Percentiles rank a stretch among this genome's conserved stretches.
Evolutionary conservation across 1,140 invertebrate species (phyloP).

Genomic region (Holcopasites calliopsidis): DNA sequence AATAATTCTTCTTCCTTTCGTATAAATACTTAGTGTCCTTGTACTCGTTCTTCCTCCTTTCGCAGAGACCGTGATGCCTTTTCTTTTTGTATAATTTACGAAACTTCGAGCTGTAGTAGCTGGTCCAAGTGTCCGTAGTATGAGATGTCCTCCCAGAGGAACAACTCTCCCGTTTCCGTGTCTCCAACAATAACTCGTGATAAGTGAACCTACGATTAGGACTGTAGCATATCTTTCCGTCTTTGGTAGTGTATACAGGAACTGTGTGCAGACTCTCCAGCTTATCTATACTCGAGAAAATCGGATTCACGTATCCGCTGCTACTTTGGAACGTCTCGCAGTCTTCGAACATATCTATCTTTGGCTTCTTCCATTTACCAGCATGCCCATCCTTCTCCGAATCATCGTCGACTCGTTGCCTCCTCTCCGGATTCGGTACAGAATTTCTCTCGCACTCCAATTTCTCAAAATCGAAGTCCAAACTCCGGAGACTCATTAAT

Average conservation of each 20-base stretch:
- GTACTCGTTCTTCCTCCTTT: constrained; percentile 15
- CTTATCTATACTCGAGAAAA: constrained; percentile 66
- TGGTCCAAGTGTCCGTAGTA: constrained; percentile 34
- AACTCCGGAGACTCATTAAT: neutral
- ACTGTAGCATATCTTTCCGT: constrained; percentile 78
- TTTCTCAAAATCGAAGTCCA: constrained; percentile 4
- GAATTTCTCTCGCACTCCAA: constrained; percentile 3
- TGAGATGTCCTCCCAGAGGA: constrained; percentile 26
- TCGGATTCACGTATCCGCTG: constrained; percentile 70
- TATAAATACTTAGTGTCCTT: constrained; percentile 21
- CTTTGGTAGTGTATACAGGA: constrained; percentile 77
- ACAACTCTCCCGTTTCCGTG: constrained; percentile 56
- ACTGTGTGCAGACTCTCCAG: constrained; percentile 72
- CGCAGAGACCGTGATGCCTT: neutral
- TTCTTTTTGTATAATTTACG: constrained; percentile 43
- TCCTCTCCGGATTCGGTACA: neutral
- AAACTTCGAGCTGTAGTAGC: constrained; percentile 50
- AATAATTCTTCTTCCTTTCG: constrained; percentile 11
- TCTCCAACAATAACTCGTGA: constrained; percentile 69
- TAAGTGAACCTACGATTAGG: constrained; percentile 76
- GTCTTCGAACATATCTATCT: constrained; percentile 41
- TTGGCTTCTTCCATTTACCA: constrained; percentile 45
- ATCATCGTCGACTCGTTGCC: constrained; percentile 17
- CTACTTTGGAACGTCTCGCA: constrained; percentile 43
- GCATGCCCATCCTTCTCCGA: constrained; percentile 21